Conservation (phyloP, 1,140 invertebrate species). For the Scaptomyza graminum region DNA sequence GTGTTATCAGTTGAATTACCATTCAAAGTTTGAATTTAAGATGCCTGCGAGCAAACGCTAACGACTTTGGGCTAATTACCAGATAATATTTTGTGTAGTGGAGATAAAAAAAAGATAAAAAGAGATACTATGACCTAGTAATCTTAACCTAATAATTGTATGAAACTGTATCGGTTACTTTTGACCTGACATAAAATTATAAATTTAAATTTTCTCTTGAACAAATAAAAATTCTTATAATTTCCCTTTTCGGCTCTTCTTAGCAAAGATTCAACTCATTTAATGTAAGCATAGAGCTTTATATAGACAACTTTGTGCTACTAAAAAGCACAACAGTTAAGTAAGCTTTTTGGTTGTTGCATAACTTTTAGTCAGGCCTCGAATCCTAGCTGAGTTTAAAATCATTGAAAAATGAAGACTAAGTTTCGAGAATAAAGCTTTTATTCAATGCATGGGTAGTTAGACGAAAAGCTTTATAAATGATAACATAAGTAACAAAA, state of each 20-base stretch:
- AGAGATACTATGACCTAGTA: not conserved
- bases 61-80: conserved; percentile 34
- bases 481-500: no score
- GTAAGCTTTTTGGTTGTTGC: no score
- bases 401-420: not conserved
- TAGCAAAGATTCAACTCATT: not conserved
- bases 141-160: conserved; percentile 13
- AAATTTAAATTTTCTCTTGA: no score
- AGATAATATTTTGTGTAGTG: conserved; percentile 5
- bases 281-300: not conserved
- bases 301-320: not conserved
- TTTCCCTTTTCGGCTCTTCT: not conserved
- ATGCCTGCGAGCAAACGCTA: conserved; percentile 5
- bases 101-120: not conserved
- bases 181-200: not conserved
- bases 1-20: conserved; percentile 20
- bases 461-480: no score
- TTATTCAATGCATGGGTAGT: not conserved
- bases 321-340: no score
- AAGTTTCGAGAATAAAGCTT: not conserved
- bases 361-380: no score
- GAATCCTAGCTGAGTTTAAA: no score
- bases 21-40: conserved; percentile 6
- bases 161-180: not conserved
- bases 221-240: not conserved